Percentiles rank a stretch among this genome's conserved stretches.
These are phyloP conservation scores for Drosophila diplacantha DNA, from an alignment of 2,888 invertebrate species.

Conservation along the genomic window DNA sequence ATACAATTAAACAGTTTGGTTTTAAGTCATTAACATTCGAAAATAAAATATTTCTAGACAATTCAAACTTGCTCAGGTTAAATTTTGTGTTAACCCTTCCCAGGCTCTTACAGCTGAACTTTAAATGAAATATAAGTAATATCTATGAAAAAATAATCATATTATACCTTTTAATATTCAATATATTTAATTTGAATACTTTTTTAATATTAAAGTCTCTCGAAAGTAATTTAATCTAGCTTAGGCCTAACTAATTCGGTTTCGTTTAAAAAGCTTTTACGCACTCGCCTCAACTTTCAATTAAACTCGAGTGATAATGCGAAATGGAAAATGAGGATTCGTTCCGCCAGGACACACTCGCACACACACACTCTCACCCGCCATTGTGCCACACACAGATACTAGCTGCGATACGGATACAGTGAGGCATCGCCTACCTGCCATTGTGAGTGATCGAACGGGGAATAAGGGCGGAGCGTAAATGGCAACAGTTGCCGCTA, in stretches of 20 bases:
- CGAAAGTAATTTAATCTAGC: conserved; percentile 15
- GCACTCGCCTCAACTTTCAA: conserved; percentile 31
- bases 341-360: conserved; percentile 15
- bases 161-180: background rate
- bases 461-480: conserved; percentile 71
- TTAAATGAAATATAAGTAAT: background rate
- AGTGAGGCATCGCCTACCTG: conserved; percentile 42
- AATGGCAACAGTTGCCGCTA: conserved; percentile 67
- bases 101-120: background rate
- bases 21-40: background rate
- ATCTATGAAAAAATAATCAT: background rate
- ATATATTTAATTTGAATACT: background rate
- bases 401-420: conserved; percentile 21
- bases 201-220: background rate
- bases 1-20: background rate
- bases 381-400: conserved; percentile 25
- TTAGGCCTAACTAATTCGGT: conserved; percentile 24
- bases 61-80: background rate
- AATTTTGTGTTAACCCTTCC: background rate
- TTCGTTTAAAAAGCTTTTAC: conserved; percentile 34
- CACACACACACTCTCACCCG: conserved; percentile 7
- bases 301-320: conserved; percentile 38
- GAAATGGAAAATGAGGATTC: conserved; percentile 29
- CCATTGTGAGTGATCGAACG: conserved; percentile 57
- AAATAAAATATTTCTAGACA: background rate